Conservation (phyloP, 64 coral and sea anemone species). For the Actinia tenebrosa region DNA sequence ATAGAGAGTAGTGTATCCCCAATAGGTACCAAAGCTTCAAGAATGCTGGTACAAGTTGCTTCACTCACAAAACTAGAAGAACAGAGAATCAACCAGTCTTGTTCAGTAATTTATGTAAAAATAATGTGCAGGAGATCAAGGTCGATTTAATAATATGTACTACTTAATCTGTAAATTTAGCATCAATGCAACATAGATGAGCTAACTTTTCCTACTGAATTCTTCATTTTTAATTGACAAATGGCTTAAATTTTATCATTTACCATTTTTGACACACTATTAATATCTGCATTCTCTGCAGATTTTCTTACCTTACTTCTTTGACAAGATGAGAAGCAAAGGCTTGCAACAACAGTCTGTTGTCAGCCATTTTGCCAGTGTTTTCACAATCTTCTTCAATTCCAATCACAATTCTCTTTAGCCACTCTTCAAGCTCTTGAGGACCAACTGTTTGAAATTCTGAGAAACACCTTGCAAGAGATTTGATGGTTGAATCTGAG, state of each 20-base stretch:
- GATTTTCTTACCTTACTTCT: slow-evolving; percentile 29
- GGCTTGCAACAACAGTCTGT: slow-evolving; percentile 79
- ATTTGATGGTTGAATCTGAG: slow-evolving; percentile 40
- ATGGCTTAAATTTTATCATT: too few relatives aligned
- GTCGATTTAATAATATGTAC: too few relatives aligned
- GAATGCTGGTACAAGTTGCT: slow-evolving; percentile 35
- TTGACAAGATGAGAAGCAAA: slow-evolving; percentile 79
- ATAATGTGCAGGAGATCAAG: too few relatives aligned
- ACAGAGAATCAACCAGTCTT: background rate
- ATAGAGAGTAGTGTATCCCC: slow-evolving; percentile 69
- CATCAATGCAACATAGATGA: too few relatives aligned
- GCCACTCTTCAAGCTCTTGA: slow-evolving; percentile 58
- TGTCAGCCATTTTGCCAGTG: slow-evolving; percentile 99
- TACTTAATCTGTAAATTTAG: too few relatives aligned
- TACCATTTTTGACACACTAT: too few relatives aligned
- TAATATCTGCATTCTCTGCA: too few relatives aligned
- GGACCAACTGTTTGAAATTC: slow-evolving; percentile 34
- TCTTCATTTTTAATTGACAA: too few relatives aligned
- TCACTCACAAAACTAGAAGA: slow-evolving; percentile 31
- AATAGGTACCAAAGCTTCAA: slow-evolving; percentile 61
- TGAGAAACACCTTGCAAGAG: slow-evolving; percentile 48
- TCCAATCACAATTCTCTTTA: slow-evolving; percentile 85
- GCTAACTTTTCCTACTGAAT: too few relatives aligned
- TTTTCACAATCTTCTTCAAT: slow-evolving; percentile 88
- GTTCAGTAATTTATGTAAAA: background rate